A percentile compares a stretch with the other conserved stretches of the same genome.
Conservation (phyloP, 2,888 invertebrate species). For the Leistus spinibarbis region DNA sequence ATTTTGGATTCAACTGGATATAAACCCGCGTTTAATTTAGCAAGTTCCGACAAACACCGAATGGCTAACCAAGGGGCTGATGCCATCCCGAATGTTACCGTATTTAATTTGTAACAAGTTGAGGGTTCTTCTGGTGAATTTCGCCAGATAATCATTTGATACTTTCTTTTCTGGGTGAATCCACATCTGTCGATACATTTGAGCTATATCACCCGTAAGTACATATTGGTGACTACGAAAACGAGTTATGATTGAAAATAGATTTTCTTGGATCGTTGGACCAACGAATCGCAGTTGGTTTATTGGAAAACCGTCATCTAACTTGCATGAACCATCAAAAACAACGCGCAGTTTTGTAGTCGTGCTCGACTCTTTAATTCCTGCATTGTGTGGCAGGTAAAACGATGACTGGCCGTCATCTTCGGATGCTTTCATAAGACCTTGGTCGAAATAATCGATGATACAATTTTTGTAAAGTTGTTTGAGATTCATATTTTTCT, state of each 20-base stretch:
- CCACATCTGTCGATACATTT: slow-evolving; percentile 36
- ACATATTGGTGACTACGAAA: background rate
- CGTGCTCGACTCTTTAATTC: too few species aligned
- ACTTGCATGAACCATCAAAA: background rate
- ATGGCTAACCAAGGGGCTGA: slow-evolving; percentile 20
- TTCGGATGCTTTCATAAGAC: background rate
- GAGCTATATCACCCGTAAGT: slow-evolving; percentile 13
- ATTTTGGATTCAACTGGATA: slow-evolving; percentile 6
- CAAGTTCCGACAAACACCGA: slow-evolving; percentile 27
- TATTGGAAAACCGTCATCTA: background rate
- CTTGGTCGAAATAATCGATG: too few species aligned
- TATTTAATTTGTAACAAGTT: slow-evolving; percentile 23
- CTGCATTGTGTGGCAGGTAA: too few species aligned
- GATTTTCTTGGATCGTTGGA: background rate
- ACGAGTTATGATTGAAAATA: background rate
- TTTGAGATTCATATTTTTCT: background rate
- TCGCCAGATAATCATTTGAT: slow-evolving; percentile 30
- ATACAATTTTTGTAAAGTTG: too few species aligned
- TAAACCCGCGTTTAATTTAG: background rate
- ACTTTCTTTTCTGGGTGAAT: slow-evolving; percentile 1
- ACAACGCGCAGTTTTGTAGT: too few species aligned
- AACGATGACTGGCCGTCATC: background rate
- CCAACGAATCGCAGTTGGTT: background rate
- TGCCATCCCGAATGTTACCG: slow-evolving; percentile 33
- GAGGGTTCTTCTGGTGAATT: slow-evolving; percentile 9